phyloP scores from a whole-genome alignment of 1,140 invertebrate genomes.

The Steinernema feltiae region DNA sequence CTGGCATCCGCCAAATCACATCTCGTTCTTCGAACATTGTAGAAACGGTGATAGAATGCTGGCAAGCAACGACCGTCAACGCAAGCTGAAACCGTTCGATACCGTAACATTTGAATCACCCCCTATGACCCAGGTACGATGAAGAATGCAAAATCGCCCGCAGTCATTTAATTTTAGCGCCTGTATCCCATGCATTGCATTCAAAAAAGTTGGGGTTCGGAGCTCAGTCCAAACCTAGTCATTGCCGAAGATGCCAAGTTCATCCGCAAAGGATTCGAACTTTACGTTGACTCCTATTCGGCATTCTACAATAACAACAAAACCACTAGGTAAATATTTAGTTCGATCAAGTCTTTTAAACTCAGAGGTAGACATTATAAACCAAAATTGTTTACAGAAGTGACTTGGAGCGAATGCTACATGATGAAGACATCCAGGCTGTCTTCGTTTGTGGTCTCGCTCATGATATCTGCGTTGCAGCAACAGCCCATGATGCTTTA shows the following conservation, averaged over 20 bases:
- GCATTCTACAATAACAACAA: constrained; percentile 91
- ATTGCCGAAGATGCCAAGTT: constrained; percentile 70
- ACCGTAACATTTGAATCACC: constrained; percentile 83
- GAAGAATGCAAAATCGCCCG: background rate
- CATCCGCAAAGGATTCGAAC: constrained; percentile 86
- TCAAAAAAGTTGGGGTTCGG: constrained; percentile 84
- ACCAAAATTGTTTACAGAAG: constrained; percentile 72
- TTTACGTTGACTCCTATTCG: constrained; percentile 90
- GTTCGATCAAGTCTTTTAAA: constrained; percentile 17
- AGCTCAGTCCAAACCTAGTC: constrained; percentile 83
- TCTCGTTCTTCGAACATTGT: constrained; percentile 69
- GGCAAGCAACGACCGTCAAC: constrained; percentile 68
- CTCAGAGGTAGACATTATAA: background rate
- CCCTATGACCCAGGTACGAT: constrained; percentile 60
- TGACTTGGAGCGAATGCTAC: constrained; percentile 73
- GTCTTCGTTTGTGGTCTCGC: constrained; percentile 90
- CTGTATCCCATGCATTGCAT: constrained; percentile 92
- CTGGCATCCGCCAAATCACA: constrained; percentile 93
- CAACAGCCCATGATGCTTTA: constrained; percentile 63
- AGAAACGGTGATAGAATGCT: constrained; percentile 70
- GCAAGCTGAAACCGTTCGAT: constrained; percentile 73
- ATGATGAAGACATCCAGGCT: constrained; percentile 75
- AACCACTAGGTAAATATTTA: constrained; percentile 18
- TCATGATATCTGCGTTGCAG: constrained; percentile 82
- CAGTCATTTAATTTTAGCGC: constrained; percentile 64